Evolutionary conservation across 2,113 vertebrate species (phyloP), one percentile per base, ranked within the genome.

Genomic region (Clarias batrachus): DNA sequence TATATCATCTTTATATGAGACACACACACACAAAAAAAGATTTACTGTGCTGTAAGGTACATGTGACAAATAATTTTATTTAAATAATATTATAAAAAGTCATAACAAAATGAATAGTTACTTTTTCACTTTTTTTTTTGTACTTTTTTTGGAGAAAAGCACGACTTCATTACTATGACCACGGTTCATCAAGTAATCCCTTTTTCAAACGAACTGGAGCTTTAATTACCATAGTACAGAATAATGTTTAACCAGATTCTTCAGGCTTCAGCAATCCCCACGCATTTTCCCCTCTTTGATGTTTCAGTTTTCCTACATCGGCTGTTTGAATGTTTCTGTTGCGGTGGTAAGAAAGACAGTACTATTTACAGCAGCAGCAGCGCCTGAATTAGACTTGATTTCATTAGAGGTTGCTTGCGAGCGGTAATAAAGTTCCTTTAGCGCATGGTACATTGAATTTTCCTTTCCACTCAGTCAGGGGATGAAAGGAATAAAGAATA

Each of bases 381-480:
- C 78, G 60, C 19, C 78, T 80, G 10, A 62, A 37, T 60, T 60
- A 60, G 56, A 60, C 30, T 80, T 60, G 78, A 80, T 80, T 80
- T 80, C 52, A 80, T 80, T 80, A 60, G 27, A 30, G 30, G 12
- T 60, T 80, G 57, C 30, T 62, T 60, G 78, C 57, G 60, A 62
- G 78, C 78, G 37, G 57, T 80, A 80, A 80, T 80, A 80, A 80
- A 37, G 78, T 80, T 17, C 57, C 30, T 60, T 37, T 60, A 80
- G 78, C 27, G 30, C 33, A 16, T 12, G 19, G 60, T 70, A 70
- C 21, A 86, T 33, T 60, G 27, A 37, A 17, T 71, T 56, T 77
- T 77, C 62, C 57, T 60, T 37, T 71, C 57, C 56, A 54, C n/a
- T 71, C 9, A 23, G 57, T 57, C 52, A 60, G 52, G 21, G n/a